phyloP scores from a whole-genome alignment of 2,888 invertebrate genomes.

The Lasioglossum calceatum region DNA sequence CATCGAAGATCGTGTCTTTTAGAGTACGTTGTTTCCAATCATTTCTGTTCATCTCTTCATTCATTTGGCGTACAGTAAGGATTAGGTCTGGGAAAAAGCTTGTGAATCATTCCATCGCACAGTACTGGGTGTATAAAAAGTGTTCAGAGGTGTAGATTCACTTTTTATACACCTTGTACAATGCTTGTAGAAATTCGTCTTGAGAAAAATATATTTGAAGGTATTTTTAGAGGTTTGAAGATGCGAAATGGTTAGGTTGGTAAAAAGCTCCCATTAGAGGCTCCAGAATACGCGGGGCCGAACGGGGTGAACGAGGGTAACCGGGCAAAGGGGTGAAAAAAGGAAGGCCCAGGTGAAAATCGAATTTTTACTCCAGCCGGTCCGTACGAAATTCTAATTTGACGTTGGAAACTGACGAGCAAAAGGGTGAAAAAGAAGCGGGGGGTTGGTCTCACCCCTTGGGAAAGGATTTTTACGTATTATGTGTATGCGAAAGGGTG shows the following conservation, averaged over 20 bases:
- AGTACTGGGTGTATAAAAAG: neutral
- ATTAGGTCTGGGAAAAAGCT: no score
- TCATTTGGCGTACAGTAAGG: neutral
- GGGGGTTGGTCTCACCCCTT: constrained; percentile 77
- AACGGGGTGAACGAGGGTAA: constrained; percentile 19
- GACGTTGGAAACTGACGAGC: constrained; percentile 77
- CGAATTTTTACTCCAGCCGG: constrained; percentile 76
- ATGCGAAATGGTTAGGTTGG: neutral
- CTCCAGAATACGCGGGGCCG: constrained; percentile 12
- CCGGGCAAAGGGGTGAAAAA: constrained; percentile 37
- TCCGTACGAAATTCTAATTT: constrained; percentile 82
- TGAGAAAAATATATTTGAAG: neutral
- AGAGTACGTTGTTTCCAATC: neutral
- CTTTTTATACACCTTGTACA: no score
- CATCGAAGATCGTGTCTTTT: neutral
- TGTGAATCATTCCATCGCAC: neutral
- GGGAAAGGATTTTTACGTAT: constrained; percentile 81
- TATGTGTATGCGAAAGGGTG: constrained; percentile 71
- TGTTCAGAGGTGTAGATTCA: no score
- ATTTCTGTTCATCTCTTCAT: no score
- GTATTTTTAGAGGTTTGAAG: neutral
- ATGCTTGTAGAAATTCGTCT: neutral
- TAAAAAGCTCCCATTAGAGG: constrained; percentile 22
- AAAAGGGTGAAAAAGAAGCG: constrained; percentile 63
- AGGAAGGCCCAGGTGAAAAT: constrained; percentile 78